A percentile compares a stretch with the other conserved stretches of the same genome.
Conservation (phyloP, 2,888 invertebrate species). For the Brachynemurus nebulosus region DNA sequence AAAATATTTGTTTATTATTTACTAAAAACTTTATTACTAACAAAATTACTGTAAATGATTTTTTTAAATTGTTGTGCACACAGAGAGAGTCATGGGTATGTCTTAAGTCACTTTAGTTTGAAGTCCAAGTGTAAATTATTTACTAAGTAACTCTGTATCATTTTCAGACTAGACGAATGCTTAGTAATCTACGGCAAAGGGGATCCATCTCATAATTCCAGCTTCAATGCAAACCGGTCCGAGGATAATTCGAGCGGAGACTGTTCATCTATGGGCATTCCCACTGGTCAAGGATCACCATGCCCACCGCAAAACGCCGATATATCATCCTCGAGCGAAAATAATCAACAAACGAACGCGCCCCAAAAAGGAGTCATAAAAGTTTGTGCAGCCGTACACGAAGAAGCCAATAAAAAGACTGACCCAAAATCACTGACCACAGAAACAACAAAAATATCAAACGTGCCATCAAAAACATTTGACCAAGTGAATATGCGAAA, state of each 20-base stretch:
- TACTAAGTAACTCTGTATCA: neutral
- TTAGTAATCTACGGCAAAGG: slow-evolving; percentile 32
- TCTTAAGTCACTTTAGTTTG: neutral
- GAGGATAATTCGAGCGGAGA: slow-evolving; percentile 27
- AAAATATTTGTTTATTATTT: no score
- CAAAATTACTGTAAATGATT: slow-evolving; percentile 11
- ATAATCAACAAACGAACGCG: slow-evolving; percentile 11
- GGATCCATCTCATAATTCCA: slow-evolving; percentile 11
- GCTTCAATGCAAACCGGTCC: slow-evolving; percentile 15
- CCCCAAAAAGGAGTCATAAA: slow-evolving; percentile 8
- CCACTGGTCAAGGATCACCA: slow-evolving; percentile 21
- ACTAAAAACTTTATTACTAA: neutral
- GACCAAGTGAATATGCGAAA: slow-evolving; percentile 5
- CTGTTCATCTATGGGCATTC: slow-evolving; percentile 22
- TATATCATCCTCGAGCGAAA: neutral
- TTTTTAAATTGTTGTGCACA: slow-evolving; percentile 18
- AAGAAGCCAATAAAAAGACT: slow-evolving; percentile 17
- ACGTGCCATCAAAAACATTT: slow-evolving; percentile 5
- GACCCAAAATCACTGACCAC: slow-evolving; percentile 6
- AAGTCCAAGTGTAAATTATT: neutral
- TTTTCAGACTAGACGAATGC: slow-evolving; percentile 45
- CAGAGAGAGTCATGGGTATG: slow-evolving; percentile 53
- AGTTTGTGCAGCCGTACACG: slow-evolving; percentile 26
- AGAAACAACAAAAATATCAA: slow-evolving; percentile 11
- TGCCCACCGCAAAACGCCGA: slow-evolving; percentile 10